Conservation (phyloP, 1,140 invertebrate species). For the Sipha flava region DNA sequence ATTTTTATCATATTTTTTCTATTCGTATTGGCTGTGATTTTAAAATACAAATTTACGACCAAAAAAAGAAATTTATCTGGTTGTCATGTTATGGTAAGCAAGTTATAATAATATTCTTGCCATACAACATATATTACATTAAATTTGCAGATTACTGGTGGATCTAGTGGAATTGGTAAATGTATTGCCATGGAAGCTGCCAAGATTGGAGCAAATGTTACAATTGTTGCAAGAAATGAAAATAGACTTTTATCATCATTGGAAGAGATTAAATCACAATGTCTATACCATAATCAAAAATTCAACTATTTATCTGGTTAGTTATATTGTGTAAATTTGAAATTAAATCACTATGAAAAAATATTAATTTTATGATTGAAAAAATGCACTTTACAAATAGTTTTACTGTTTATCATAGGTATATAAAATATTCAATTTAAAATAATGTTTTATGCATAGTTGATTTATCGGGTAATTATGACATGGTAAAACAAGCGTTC, state of each 20-base stretch:
- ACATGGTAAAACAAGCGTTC: conserved; percentile 54
- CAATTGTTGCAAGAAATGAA: conserved; percentile 75
- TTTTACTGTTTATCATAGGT: no score
- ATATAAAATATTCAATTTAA: no score
- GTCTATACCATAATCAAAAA: conserved; percentile 49
- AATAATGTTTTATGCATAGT: conserved; percentile 42
- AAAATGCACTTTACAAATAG: no score
- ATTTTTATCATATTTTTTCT: background rate
- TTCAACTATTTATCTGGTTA: conserved; percentile 55
- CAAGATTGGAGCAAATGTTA: conserved; percentile 73
- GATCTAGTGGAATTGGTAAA: conserved; percentile 92
- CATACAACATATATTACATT: no score
- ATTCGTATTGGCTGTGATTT: background rate
- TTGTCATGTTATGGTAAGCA: background rate
- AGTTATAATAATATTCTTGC: background rate
- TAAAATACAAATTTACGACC: background rate
- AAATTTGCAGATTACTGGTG: conserved; percentile 64
- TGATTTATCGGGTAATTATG: conserved; percentile 62
- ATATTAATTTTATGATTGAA: no score
- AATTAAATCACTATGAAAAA: no score
- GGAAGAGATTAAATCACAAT: conserved; percentile 49
- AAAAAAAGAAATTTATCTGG: background rate
- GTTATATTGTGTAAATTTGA: background rate
- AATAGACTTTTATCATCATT: conserved; percentile 56
- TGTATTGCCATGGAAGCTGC: conserved; percentile 67